These are phyloP conservation scores for Thrips palmi DNA, from an alignment of 1,140 invertebrate genomes.

Conservation along the genomic window DNA sequence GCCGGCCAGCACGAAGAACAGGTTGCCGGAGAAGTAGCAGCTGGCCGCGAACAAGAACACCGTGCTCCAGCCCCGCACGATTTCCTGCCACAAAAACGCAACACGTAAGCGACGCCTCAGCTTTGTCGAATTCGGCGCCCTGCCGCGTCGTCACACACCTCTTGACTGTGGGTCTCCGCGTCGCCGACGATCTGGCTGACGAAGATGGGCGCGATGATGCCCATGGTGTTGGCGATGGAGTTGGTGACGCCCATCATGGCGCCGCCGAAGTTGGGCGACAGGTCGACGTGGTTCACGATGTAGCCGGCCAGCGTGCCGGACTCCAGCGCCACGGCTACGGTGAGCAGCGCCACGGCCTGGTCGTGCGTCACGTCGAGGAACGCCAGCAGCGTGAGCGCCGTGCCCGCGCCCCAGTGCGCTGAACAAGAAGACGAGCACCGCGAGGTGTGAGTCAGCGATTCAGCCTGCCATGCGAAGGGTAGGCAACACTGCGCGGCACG, in stretches of 20 bases:
- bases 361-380: conserved; percentile 31
- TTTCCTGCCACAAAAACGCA: too few relatives aligned
- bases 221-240: conserved; percentile 44
- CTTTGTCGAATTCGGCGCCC: conserved; percentile 5
- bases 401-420: conserved; percentile 30
- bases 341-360: conserved; percentile 38
- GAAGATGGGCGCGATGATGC: conserved; percentile 45
- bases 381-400: conserved; percentile 38
- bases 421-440: too few relatives aligned
- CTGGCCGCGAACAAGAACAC: conserved; percentile 52
- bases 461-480: too few relatives aligned
- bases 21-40: conserved; percentile 44
- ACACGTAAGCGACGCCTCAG: conserved; percentile 9
- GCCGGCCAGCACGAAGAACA: conserved; percentile 51
- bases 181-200: conserved; percentile 37
- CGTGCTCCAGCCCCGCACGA: conserved; percentile 40
- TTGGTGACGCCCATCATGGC: conserved; percentile 51
- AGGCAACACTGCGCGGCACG: too few relatives aligned
- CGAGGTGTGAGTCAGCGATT: too few relatives aligned
- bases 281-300: conserved; percentile 38
- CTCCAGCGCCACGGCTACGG: conserved; percentile 53
- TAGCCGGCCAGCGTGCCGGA: conserved; percentile 53
- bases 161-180: not conserved
- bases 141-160: not conserved
- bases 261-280: conserved; percentile 58